Conservation (phyloP, 2,888 invertebrate species). For the Melikaiella ostensackeni region DNA sequence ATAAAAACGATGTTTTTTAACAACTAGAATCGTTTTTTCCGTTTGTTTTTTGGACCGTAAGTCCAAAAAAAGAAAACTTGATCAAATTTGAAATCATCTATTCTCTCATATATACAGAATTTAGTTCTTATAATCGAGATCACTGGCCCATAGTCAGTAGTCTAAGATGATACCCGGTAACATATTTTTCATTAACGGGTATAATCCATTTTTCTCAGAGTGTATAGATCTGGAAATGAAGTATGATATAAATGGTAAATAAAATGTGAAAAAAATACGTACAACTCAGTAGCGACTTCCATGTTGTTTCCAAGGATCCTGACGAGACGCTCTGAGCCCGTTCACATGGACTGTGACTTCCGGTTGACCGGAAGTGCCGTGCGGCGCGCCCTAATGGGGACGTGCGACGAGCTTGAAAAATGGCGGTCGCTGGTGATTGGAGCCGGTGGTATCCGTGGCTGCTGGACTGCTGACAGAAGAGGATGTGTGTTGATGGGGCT, state of each 20-base stretch:
- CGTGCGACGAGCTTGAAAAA: slow-evolving; percentile 31
- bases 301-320: slow-evolving; percentile 57
- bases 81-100: too few species aligned
- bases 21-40: too few species aligned
- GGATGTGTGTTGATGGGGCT: slow-evolving; percentile 74
- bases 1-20: too few species aligned
- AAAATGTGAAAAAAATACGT: slow-evolving; percentile 56
- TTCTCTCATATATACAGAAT: too few species aligned
- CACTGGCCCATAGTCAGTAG: too few species aligned
- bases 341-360: slow-evolving; percentile 71
- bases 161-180: too few species aligned
- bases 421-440: slow-evolving; percentile 32
- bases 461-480: slow-evolving; percentile 59
- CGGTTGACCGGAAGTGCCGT: slow-evolving; percentile 79
- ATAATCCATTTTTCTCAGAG: too few species aligned
- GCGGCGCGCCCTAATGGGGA: slow-evolving; percentile 45
- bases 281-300: slow-evolving; percentile 75
- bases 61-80: too few species aligned
- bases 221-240: too few species aligned
- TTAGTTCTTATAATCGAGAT: too few species aligned
- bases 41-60: too few species aligned
- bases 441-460: slow-evolving; percentile 38
- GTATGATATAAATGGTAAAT: neutral
- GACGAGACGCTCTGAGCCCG: slow-evolving; percentile 54
- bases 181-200: too few species aligned